Percentiles rank a stretch among this genome's conserved stretches.
These are phyloP conservation scores for Oenanthe oenanthe DNA, from an alignment of 2,113 vertebrate species.

Conservation along the genomic window DNA sequence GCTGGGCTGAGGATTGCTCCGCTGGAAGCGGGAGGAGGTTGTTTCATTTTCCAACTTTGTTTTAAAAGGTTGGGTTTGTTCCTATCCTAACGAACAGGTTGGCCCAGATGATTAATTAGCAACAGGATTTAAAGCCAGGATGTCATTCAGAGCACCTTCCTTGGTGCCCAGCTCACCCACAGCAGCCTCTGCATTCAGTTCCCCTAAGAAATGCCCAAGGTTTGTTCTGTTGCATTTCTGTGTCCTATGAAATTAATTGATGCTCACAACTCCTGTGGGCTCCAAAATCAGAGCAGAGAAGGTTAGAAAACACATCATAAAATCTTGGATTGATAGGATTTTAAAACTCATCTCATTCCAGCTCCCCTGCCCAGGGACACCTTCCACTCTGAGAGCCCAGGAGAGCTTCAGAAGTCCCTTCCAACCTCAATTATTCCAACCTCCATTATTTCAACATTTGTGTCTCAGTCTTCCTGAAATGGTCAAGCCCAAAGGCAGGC, in stretches of 20 bases:
- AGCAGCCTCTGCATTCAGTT: neutral
- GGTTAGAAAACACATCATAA: accelerated
- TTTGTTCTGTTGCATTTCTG: neutral
- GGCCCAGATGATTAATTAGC: neutral
- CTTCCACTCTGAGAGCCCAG: neutral
- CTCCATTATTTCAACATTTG: too few species aligned
- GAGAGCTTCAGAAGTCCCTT: too few species aligned
- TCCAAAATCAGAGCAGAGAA: neutral
- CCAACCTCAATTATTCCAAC: too few species aligned
- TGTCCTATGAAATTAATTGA: neutral
- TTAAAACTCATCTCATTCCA: accelerated
- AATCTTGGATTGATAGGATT: neutral
- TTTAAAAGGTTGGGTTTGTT: neutral
- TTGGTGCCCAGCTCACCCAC: neutral
- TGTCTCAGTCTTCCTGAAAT: too few species aligned
- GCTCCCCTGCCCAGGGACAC: neutral
- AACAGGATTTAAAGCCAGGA: accelerated
- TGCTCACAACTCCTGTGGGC: neutral
- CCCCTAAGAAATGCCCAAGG: neutral
- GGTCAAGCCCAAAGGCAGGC: too few species aligned
- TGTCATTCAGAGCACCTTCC: neutral
- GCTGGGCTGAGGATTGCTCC: neutral
- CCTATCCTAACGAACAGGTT: accelerated
- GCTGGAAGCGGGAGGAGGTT: neutral
- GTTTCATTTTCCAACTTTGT: neutral